Evolutionary conservation across 2,113 vertebrate genomes (phyloP), one percentile per base, ranked within the genome.

Genomic region (Nestor notabilis): DNA sequence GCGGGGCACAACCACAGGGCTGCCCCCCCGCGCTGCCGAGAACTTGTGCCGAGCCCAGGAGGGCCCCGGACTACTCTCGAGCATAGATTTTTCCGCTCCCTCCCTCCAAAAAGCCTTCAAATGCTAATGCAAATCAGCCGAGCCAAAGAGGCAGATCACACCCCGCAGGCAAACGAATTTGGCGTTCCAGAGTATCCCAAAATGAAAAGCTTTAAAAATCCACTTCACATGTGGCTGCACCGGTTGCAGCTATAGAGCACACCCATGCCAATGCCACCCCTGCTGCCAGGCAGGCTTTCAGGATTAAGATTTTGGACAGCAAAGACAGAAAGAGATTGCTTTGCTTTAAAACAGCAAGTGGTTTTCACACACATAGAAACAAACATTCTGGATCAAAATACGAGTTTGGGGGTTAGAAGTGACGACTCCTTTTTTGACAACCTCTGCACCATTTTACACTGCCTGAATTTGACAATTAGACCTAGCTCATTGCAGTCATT

Each of bases 351-450:
- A 9, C 20, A 24, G 15, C 37, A 28, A 58, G 19, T 33, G 56
- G n/a, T 65, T 79, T 85, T 55, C 58, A 11, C 7, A 19, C 31
- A 3, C 9, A 6, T 0, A 15, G 64, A 43, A 83, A 64, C 49
- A 88, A 56, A 33, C 16, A 5, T 18, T 47, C 18, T 37, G 69
- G 20, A 19, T 68, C 61, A 39, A 49, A 76, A 52, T 4, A 7
- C 0, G 8, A 58, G n/a, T 0, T 14, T 31, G 17, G 56, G 64
- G 2, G 53, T 71, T 19, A 28, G 15, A n/a, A 84, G 65, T 15
- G 27, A 25, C 33, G 78, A 43, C 53, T 78, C 39, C 55, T 50
- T 31, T 50, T 35, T 20, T 29, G n/a, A 13, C 27, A 50, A 7
- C 10, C 68, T 46, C n/a, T 31, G 35, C 58, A 25, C 21, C 12